Percentiles rank a stretch among this genome's conserved stretches.
Conservation (phyloP, 2,113 vertebrate genomes). For the Mungos mungo region DNA sequence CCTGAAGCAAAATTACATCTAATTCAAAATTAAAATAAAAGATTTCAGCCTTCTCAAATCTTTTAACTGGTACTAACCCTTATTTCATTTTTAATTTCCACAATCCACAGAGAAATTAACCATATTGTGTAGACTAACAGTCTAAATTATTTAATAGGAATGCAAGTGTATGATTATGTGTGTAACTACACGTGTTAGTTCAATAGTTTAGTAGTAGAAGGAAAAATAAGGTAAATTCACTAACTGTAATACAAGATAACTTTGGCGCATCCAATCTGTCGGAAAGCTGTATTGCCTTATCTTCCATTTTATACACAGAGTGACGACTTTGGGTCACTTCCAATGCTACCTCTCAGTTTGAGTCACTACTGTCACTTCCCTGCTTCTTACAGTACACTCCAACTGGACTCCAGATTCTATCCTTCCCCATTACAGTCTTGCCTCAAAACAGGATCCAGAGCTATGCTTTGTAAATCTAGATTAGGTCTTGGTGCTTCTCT, state of each 20-base stretch:
- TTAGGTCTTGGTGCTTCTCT: background rate
- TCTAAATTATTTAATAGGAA: slow-evolving; percentile 3
- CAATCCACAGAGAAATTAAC: slow-evolving; percentile 56
- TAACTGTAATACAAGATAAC: background rate
- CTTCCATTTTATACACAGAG: background rate
- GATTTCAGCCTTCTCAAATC: slow-evolving; percentile 49
- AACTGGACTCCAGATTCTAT: background rate
- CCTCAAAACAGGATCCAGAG: background rate
- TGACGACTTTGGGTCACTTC: background rate
- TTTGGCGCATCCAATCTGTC: background rate
- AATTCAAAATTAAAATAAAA: slow-evolving; percentile 67
- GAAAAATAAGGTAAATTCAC: background rate
- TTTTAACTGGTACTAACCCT: slow-evolving; percentile 56
- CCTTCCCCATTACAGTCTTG: background rate
- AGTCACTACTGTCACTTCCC: background rate
- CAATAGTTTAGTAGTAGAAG: background rate
- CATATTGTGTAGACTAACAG: slow-evolving; percentile 23
- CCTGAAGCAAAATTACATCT: slow-evolving; percentile 71
- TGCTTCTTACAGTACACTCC: background rate
- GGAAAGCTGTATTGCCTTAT: background rate
- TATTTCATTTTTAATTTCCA: slow-evolving; percentile 70
- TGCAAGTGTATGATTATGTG: background rate
- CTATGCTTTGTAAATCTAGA: background rate
- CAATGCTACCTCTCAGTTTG: background rate
- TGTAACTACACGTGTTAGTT: background rate